These are phyloP conservation scores for Phrynocephalus versicolor DNA, from an alignment of 2,113 vertebrate genomes.

Conservation along the genomic window DNA sequence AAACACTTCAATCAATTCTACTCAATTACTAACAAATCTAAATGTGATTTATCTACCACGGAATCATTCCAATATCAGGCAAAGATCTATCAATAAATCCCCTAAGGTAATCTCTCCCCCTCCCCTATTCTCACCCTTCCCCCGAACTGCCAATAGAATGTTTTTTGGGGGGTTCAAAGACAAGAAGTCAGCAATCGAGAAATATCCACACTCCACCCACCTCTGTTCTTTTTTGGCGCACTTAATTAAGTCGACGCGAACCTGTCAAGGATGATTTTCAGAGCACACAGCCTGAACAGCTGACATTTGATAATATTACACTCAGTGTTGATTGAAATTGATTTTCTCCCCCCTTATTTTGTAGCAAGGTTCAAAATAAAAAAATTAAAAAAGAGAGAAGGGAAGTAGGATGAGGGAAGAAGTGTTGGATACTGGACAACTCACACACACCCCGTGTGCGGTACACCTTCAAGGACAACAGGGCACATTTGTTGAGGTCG, in stretches of 20 bases:
- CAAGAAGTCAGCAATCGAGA: conserved; percentile 86
- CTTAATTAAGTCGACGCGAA: conserved; percentile 99
- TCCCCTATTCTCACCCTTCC: conserved; percentile 74
- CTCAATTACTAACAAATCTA: conserved; percentile 99
- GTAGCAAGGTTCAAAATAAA: conserved; percentile 10
- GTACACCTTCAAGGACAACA: conserved; percentile 87
- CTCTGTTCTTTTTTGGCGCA: conserved; percentile 82
- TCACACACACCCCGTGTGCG: too few species aligned
- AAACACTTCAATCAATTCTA: conserved; percentile 91
- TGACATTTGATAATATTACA: conserved; percentile 99
- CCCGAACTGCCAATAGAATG: conserved; percentile 90
- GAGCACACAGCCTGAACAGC: conserved; percentile 87
- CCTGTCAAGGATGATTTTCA: conserved; percentile 99
- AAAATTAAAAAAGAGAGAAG: conserved; percentile 38
- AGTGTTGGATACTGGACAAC: conserved; percentile 77
- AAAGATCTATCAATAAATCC: conserved; percentile 91
- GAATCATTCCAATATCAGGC: conserved; percentile 99
- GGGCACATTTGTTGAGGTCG: conserved; percentile 73
- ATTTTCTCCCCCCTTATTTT: conserved; percentile 86
- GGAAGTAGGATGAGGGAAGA: background rate
- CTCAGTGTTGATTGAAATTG: conserved; percentile 99
- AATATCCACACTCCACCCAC: conserved; percentile 79
- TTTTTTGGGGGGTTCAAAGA: conserved; percentile 86
- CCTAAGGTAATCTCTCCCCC: conserved; percentile 87
- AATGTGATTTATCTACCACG: conserved; percentile 99